phyloP scores from a whole-genome alignment of 2,888 invertebrate species.

The Agrochola litura region DNA sequence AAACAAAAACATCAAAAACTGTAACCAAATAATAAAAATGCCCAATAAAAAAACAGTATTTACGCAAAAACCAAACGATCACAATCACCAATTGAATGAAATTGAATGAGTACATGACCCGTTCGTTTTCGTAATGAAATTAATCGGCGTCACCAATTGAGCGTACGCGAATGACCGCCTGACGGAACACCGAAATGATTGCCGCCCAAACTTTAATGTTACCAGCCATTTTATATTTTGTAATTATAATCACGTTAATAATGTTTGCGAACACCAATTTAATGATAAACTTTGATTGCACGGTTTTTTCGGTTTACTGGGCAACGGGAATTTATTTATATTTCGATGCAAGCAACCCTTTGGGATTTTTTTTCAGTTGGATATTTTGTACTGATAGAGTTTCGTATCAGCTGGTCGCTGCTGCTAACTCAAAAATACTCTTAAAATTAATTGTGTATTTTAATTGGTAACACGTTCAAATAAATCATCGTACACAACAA shows the following conservation, averaged over 20 bases:
- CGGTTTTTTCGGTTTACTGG: constrained; percentile 46
- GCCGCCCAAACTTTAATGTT: constrained; percentile 41
- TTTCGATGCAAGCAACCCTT: constrained; percentile 23
- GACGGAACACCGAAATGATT: constrained; percentile 54
- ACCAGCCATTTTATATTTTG: constrained; percentile 54
- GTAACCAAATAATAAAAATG: constrained; percentile 31
- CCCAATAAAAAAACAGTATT: constrained; percentile 42
- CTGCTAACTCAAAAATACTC: neutral
- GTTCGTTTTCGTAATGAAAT: constrained; percentile 66
- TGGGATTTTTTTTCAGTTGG: constrained; percentile 39
- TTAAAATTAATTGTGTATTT: neutral
- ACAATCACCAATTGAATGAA: constrained; percentile 64
- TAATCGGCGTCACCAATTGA: constrained; percentile 67
- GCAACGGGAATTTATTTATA: constrained; percentile 31
- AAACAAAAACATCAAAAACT: neutral
- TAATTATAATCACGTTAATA: constrained; percentile 61
- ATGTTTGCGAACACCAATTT: constrained; percentile 53
- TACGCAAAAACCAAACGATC: constrained; percentile 50
- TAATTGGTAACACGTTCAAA: neutral
- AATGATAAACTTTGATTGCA: constrained; percentile 52
- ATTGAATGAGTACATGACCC: constrained; percentile 62
- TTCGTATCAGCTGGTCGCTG: neutral
- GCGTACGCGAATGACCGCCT: constrained; percentile 52
- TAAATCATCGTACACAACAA: neutral
- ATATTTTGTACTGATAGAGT: constrained; percentile 21